These are phyloP conservation scores for Hyla sarda DNA, from an alignment of 2,113 vertebrate species.

Conservation along the genomic window DNA sequence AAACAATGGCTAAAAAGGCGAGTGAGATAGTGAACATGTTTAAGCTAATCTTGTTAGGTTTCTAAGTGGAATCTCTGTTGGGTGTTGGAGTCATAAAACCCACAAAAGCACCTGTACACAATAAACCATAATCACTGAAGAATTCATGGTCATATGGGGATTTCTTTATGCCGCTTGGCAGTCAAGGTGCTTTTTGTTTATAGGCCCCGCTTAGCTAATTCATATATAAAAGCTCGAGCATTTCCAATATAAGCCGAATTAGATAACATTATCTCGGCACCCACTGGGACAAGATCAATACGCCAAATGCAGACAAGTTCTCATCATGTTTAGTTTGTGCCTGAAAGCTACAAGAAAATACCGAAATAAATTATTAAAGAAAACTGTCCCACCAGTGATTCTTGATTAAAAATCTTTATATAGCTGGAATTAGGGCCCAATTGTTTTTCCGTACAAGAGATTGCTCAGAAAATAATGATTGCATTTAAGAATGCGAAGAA, in stretches of 20 bases:
- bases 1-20: constrained; percentile 15
- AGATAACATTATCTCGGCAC: constrained; percentile 49
- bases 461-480: constrained; percentile 54
- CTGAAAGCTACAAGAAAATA: constrained; percentile 47
- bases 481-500: constrained; percentile 46
- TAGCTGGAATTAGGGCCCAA: constrained; percentile 52
- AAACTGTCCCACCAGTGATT: constrained; percentile 56
- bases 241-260: constrained; percentile 51
- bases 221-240: constrained; percentile 50
- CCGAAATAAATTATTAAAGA: constrained; percentile 53
- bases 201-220: constrained; percentile 52
- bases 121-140: constrained; percentile 58
- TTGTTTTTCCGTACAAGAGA: constrained; percentile 53
- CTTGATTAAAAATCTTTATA: constrained; percentile 57
- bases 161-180: constrained; percentile 53
- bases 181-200: constrained; percentile 49
- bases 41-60: constrained; percentile 39
- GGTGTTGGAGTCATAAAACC: constrained; percentile 50
- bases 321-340: constrained; percentile 37
- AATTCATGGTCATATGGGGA: constrained; percentile 52
- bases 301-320: constrained; percentile 35
- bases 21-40: constrained; percentile 29
- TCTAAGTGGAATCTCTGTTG: constrained; percentile 51
- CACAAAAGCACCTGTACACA: constrained; percentile 58
- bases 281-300: constrained; percentile 44